These are phyloP conservation scores for Poeciliopsis gracilis DNA, from an alignment of 2,797 vertebrate genomes.

Conservation along the genomic window DNA sequence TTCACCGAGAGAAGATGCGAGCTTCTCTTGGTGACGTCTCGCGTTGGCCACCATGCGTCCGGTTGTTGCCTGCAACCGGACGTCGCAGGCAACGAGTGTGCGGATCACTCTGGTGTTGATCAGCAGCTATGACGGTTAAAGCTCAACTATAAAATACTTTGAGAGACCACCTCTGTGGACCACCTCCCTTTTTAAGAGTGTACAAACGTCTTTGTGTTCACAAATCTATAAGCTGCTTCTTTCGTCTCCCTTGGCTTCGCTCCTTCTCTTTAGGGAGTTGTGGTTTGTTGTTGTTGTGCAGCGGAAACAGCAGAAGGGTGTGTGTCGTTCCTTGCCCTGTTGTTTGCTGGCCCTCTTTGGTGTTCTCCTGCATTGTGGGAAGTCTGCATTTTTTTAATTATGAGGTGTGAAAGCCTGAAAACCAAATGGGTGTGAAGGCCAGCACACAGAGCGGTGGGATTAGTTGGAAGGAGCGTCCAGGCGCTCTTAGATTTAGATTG, in stretches of 20 bases:
- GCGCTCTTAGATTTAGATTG: constrained; percentile 49
- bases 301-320: constrained; percentile 10
- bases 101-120: constrained; percentile 55
- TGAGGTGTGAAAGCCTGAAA: constrained; percentile 78
- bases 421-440: constrained; percentile 60
- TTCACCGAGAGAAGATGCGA: neutral
- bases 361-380: constrained; percentile 66
- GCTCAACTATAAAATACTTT: constrained; percentile 66
- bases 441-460: constrained; percentile 36
- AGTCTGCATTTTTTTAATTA: constrained; percentile 75
- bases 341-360: constrained; percentile 60
- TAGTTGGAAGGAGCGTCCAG: constrained; percentile 44
- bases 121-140: constrained; percentile 74
- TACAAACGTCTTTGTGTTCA: constrained; percentile 18
- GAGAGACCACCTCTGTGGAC: constrained; percentile 78
- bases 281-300: constrained; percentile 5
- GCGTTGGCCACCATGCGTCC: constrained; percentile 20
- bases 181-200: constrained; percentile 57
- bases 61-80: neutral
- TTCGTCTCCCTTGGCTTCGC: neutral
- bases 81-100: no score
- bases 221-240: neutral
- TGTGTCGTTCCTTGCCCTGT: constrained; percentile 26
- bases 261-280: constrained; percentile 7
- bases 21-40: neutral